Base-by-base conservation (phyloP, 2,113 vertebrate species). In the Gobius niger region DNA sequence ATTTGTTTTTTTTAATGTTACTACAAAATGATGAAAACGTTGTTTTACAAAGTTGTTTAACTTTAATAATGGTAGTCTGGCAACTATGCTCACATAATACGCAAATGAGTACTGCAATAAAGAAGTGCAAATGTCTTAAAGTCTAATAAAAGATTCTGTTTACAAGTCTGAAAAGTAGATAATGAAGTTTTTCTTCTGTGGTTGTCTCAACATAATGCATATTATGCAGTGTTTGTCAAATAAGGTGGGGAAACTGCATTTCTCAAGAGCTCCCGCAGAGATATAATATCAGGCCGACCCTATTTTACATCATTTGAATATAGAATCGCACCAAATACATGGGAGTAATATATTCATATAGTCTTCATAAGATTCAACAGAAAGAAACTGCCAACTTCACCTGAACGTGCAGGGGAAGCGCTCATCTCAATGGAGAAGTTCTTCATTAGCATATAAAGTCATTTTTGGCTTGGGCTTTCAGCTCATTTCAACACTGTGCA, bases 91-190 rank as follows among this genome's bases (percentile, higher is more conserved):
- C 59, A 66, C 54, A 50, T 70, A 75, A 80, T 64, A 73, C 77
- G 56, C 40, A 74, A 62, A 82, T 68, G 54, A 54, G 63, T 65
- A 68, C 46, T 81, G 70, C 74, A 78, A 82, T 72, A 70, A 81
- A 80, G 47, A 59, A 60, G 68, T 67, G 65, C 74, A 63, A 54
- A 78, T 47, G 63, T 64, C 44, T 47, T 64, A 6, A 75, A 65
- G 57, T 56, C 68, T 73, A 69, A 80, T 76, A 80, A 77, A 83
- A 77, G 2, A 72, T 71, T 81, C 68, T 77, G 67, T 82, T 77
- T 71, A 83, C 44, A 75, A 70, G 53, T 63, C 65, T 63, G 50
- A 71, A 49, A 41, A 62, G 50, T 34, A 72, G 42, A 76, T 70
- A 79, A 78, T 80, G 52, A 74, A 72, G 53, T 71, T 72, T 13